phyloP scores from a whole-genome alignment of 2,113 vertebrate genomes.

The Forbesichthys papilliferus region DNA sequence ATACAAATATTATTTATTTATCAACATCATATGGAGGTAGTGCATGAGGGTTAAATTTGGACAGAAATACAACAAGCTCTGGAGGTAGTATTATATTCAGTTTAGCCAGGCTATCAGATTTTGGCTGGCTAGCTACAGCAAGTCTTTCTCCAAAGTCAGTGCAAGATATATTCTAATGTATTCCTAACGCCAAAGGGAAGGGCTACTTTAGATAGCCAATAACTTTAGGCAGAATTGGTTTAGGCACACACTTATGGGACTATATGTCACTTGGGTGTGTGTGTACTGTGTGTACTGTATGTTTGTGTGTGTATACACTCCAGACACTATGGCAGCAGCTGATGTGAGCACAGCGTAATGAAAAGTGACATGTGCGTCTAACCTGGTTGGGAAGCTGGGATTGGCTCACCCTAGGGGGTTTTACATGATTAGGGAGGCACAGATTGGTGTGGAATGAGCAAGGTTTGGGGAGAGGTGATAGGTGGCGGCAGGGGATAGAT shows the following conservation, averaged over 20 bases:
- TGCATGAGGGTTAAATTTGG: too few relatives aligned
- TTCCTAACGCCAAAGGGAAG: neutral
- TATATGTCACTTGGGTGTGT: neutral
- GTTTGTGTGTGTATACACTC: neutral
- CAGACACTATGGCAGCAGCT: constrained; percentile 52
- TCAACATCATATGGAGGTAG: too few relatives aligned
- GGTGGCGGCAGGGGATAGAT: neutral
- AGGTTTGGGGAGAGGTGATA: constrained; percentile 16
- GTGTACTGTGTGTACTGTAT: constrained; percentile 8
- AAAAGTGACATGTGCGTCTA: constrained; percentile 76
- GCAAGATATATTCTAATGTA: constrained; percentile 9
- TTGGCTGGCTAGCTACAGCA: neutral
- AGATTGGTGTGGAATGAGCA: constrained; percentile 27
- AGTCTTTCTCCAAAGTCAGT: neutral
- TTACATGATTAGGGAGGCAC: constrained; percentile 9
- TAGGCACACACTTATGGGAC: constrained; percentile 15
- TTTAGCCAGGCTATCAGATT: neutral
- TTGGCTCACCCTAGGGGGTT: constrained; percentile 62
- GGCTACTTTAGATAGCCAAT: constrained; percentile 25
- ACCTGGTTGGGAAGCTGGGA: constrained; percentile 74
- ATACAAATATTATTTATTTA: too few relatives aligned
- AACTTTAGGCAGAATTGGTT: constrained; percentile 40
- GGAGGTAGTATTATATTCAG: too few relatives aligned
- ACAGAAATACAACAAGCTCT: too few relatives aligned
- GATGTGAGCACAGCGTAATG: constrained; percentile 72